These are phyloP conservation scores for Anisognathus igniventris DNA, from an alignment of 2,797 vertebrate genomes.

Conservation along the genomic window DNA sequence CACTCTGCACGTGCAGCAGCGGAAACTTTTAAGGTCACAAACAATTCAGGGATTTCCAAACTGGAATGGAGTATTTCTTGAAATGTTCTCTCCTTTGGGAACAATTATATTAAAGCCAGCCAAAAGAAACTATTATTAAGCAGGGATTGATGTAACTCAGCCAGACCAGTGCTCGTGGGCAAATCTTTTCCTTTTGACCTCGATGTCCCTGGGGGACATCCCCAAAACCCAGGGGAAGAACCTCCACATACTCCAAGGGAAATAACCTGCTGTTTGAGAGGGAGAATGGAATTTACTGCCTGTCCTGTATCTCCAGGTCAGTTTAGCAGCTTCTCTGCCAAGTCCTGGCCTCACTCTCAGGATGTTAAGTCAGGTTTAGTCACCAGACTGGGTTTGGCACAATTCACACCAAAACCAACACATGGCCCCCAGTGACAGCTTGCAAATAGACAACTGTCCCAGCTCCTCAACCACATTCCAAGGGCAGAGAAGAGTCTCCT, in stretches of 20 bases:
- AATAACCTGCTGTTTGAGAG: neutral
- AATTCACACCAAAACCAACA: neutral
- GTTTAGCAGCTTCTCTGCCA: neutral
- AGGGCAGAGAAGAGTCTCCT: neutral
- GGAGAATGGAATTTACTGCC: too few species aligned
- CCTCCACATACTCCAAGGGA: neutral
- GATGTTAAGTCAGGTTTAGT: neutral
- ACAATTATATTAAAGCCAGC: neutral
- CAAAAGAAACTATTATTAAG: neutral
- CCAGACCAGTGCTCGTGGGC: accelerated
- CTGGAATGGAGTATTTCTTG: neutral
- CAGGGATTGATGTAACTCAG: neutral
- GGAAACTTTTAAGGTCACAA: neutral
- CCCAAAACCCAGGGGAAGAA: neutral
- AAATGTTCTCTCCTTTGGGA: neutral
- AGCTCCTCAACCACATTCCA: neutral
- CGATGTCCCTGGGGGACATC: too few species aligned
- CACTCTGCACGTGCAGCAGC: neutral
- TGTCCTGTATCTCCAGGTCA: neutral
- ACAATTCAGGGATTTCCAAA: neutral
- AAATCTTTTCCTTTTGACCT: neutral
- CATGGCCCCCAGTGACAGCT: neutral
- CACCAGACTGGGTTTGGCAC: neutral
- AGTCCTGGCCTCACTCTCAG: neutral
- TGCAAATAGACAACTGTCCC: neutral